These are phyloP conservation scores for Diuraphis noxia DNA, from an alignment of 1,140 invertebrate species.

Conservation along the genomic window DNA sequence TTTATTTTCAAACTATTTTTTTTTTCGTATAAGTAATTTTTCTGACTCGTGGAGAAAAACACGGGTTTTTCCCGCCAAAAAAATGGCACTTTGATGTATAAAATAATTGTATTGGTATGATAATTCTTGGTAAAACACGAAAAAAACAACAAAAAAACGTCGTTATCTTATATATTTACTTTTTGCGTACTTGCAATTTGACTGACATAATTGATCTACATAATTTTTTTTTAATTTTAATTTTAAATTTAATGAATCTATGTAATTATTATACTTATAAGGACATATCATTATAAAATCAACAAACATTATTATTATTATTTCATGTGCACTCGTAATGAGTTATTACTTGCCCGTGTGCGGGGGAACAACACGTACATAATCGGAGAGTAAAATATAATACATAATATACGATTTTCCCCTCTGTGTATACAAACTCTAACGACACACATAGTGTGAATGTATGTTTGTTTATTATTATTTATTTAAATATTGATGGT, in stretches of 20 bases:
- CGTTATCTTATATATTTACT: slow-evolving; percentile 47
- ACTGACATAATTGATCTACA: slow-evolving; percentile 51
- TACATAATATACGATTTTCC: not conserved
- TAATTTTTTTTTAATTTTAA: slow-evolving; percentile 33
- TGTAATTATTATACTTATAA: slow-evolving; percentile 43
- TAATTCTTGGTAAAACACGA: slow-evolving; percentile 26
- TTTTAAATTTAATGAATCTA: slow-evolving; percentile 46
- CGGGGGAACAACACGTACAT: not conserved
- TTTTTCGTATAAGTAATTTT: not conserved
- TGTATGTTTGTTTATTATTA: slow-evolving; percentile 47
- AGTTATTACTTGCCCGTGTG: not conserved
- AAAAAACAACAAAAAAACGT: not conserved
- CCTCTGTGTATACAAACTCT: not conserved
- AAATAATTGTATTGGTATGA: slow-evolving; percentile 25
- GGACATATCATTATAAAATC: slow-evolving; percentile 49
- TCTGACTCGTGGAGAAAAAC: not conserved
- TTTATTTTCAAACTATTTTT: not conserved
- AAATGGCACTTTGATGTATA: not conserved
- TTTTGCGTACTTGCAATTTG: slow-evolving; percentile 51
- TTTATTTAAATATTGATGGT: slow-evolving; percentile 17
- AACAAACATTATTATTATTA: slow-evolving; percentile 1
- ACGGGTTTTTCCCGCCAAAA: not conserved
- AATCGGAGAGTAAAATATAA: not conserved
- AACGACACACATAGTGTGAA: slow-evolving; percentile 11
- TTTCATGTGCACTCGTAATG: not conserved